Conservation (phyloP, 2,113 vertebrate species). For the Microtus montanus region DNA sequence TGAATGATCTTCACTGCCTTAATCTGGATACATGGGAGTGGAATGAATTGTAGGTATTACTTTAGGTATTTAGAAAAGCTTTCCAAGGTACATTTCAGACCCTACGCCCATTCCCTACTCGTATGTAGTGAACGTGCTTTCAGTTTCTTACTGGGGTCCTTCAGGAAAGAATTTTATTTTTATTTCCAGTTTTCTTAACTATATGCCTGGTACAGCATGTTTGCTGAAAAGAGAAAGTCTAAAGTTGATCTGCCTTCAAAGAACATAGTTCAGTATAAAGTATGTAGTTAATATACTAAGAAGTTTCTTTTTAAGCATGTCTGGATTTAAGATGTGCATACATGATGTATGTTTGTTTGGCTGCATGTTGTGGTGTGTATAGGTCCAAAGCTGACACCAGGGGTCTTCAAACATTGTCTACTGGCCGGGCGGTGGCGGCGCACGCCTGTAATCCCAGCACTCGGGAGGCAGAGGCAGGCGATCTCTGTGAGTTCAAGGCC, state of each 20-base stretch:
- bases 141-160: constrained; percentile 25
- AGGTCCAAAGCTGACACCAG: neutral
- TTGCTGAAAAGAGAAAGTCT: constrained; percentile 22
- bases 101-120: neutral
- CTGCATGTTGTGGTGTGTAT: neutral
- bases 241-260: neutral
- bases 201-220: constrained; percentile 22
- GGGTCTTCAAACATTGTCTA: neutral
- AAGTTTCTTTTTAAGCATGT: neutral
- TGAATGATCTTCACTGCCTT: constrained; percentile 96
- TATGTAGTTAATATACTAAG: constrained; percentile 16
- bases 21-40: constrained; percentile 96
- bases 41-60: constrained; percentile 93
- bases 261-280: constrained; percentile 31
- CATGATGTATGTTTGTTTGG: neutral
- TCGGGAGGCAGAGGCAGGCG: too few relatives aligned
- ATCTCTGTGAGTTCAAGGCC: too few relatives aligned
- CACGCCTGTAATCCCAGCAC: too few relatives aligned
- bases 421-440: too few relatives aligned
- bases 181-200: constrained; percentile 1
- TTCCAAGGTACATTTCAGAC: neutral
- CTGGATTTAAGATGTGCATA: neutral
- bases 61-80: constrained; percentile 46
- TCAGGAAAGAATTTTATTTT: constrained; percentile 41
- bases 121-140: neutral